A percentile compares a stretch with the other conserved stretches of the same genome.
Evolutionary conservation across 2,797 vertebrate species (phyloP).

Genomic region (Natrix natrix): DNA sequence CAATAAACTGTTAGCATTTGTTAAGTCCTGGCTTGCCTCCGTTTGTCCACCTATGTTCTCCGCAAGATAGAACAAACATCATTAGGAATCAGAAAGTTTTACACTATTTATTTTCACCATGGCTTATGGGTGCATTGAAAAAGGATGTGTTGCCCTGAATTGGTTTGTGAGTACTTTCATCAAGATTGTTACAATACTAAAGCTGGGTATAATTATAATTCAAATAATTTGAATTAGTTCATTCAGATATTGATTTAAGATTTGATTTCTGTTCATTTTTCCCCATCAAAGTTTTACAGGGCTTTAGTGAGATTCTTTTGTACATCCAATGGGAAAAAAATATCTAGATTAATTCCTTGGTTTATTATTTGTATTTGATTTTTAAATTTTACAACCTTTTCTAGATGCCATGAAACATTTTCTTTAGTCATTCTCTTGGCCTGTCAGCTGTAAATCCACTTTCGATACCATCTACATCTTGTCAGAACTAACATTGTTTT

Average conservation of each 20-base stretch:
- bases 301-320: background rate
- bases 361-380: background rate
- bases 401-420: too few species aligned
- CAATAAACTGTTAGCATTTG: too few species aligned
- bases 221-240: background rate
- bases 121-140: background rate
- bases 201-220: too few species aligned
- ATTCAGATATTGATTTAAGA: background rate
- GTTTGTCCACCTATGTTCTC: too few species aligned
- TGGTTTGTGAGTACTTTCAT: background rate
- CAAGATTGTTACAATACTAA: background rate
- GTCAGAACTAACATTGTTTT: background rate
- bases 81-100: background rate
- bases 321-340: background rate
- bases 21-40: too few species aligned
- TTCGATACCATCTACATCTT: background rate
- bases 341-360: background rate
- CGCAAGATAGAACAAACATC: too few species aligned
- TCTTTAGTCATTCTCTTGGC: too few species aligned
- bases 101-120: background rate
- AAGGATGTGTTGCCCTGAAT: background rate
- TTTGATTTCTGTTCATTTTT: background rate
- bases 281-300: background rate
- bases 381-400: too few species aligned
- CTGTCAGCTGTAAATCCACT: background rate